These are phyloP conservation scores for Toxonevra muliebris DNA, from an alignment of 2,888 invertebrate species.

Conservation along the genomic window DNA sequence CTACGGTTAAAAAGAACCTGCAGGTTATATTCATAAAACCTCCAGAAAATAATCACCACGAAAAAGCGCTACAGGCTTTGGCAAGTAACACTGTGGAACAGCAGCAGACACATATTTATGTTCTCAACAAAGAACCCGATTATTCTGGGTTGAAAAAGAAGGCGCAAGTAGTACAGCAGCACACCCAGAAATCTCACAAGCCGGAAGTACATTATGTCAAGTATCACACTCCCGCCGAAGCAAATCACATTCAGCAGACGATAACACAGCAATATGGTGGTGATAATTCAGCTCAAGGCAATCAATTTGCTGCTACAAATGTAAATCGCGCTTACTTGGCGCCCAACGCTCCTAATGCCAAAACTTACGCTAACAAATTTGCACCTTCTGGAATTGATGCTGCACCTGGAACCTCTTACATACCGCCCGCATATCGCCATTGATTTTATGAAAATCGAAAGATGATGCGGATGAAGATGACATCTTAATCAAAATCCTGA, in stretches of 20 bases:
- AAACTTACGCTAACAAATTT: slow-evolving; percentile 55
- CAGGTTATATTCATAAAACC: slow-evolving; percentile 41
- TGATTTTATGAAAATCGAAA: too few relatives aligned
- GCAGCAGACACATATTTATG: slow-evolving; percentile 40
- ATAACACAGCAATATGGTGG: slow-evolving; percentile 36
- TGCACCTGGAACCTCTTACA: slow-evolving; percentile 10
- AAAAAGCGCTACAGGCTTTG: slow-evolving; percentile 30
- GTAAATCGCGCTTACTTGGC: slow-evolving; percentile 17
- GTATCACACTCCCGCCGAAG: slow-evolving; percentile 41
- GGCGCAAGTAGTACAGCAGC: slow-evolving; percentile 28
- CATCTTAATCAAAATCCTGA: too few relatives aligned
- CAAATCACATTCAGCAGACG: slow-evolving; percentile 29
- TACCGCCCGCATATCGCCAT: not conserved
- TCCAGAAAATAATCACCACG: slow-evolving; percentile 36
- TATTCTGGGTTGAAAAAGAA: slow-evolving; percentile 17
- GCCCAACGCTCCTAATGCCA: slow-evolving; percentile 45
- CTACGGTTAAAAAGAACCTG: slow-evolving; percentile 35
- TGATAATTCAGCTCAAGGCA: not conserved
- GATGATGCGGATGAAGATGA: too few relatives aligned
- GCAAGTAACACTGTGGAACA: slow-evolving; percentile 35
- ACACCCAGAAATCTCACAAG: slow-evolving; percentile 28
- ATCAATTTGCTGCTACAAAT: not conserved
- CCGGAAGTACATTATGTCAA: slow-evolving; percentile 45
- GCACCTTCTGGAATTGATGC: slow-evolving; percentile 51
- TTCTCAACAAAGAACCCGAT: slow-evolving; percentile 43